Conservation (phyloP, 2,797 vertebrate genomes). For the Eospalax fontanierii region DNA sequence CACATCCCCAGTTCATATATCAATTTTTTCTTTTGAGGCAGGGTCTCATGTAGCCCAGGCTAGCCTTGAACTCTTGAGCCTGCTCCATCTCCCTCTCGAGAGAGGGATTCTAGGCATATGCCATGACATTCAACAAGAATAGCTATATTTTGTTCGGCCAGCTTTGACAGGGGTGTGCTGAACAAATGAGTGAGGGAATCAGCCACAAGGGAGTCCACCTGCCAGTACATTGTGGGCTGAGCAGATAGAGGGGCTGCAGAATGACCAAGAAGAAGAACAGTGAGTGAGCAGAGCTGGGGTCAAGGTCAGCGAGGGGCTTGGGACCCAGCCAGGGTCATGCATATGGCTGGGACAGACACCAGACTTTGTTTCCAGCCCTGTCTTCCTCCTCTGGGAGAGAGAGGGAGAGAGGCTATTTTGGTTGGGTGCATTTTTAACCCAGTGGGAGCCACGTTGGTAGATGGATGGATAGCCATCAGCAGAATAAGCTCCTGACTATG, state of each 20-base stretch:
- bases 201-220: background rate
- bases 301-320: background rate
- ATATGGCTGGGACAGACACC: fast-evolving
- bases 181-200: background rate
- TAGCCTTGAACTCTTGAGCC: background rate
- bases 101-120: background rate
- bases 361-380: background rate
- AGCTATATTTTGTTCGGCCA: background rate
- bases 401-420: constrained; percentile 27
- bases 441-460: background rate
- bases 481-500: background rate
- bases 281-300: background rate
- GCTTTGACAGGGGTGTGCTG: no score
- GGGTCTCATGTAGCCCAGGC: background rate
- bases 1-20: background rate
- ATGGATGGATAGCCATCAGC: background rate
- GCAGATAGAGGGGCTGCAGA: no score
- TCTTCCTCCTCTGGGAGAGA: background rate
- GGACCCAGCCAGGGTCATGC: background rate
- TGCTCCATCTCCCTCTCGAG: background rate
- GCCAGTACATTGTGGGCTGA: no score
- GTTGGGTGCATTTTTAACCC: constrained; percentile 47
- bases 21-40: background rate
- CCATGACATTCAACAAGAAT: background rate
- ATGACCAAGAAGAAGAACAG: no score